Conservation (phyloP, 1,140 invertebrate species). For the Mya arenaria region DNA sequence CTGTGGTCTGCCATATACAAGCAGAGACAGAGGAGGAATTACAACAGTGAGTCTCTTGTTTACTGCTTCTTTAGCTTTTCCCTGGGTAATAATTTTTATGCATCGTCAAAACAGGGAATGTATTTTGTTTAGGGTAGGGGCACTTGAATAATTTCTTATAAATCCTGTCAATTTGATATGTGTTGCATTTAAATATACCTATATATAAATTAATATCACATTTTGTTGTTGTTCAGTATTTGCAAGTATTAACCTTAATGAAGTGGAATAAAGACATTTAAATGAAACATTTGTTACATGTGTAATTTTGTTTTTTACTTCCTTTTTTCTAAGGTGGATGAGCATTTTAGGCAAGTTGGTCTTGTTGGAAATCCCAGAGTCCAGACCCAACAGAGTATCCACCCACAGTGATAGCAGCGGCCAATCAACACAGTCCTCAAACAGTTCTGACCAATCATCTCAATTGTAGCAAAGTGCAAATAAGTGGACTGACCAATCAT, state of each 20-base stretch:
- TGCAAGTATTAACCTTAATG: too few species aligned
- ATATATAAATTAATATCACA: too few species aligned
- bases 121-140: neutral
- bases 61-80: neutral
- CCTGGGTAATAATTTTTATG: neutral
- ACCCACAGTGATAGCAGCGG: conserved; percentile 62
- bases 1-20: conserved; percentile 84
- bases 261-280: too few species aligned
- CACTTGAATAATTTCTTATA: neutral
- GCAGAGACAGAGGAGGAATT: conserved; percentile 81
- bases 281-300: too few species aligned
- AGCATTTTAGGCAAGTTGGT: conserved; percentile 72
- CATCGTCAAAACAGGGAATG: neutral
- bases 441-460: conserved; percentile 38
- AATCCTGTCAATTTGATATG: neutral
- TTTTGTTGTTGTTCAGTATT: too few species aligned
- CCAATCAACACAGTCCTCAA: conserved; percentile 15
- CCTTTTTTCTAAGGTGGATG: conserved; percentile 72
- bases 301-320: too few species aligned
- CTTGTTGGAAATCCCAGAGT: conserved; percentile 69
- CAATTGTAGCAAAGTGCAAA: conserved; percentile 15
- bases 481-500: neutral
- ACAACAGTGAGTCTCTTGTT: conserved; percentile 78
- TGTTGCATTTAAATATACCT: neutral
- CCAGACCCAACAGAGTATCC: conserved; percentile 59